Percentiles rank a stretch among this genome's conserved stretches.
These are phyloP conservation scores for Coccyzus lansbergi DNA, from an alignment of 2,797 vertebrate species.

Conservation along the genomic window DNA sequence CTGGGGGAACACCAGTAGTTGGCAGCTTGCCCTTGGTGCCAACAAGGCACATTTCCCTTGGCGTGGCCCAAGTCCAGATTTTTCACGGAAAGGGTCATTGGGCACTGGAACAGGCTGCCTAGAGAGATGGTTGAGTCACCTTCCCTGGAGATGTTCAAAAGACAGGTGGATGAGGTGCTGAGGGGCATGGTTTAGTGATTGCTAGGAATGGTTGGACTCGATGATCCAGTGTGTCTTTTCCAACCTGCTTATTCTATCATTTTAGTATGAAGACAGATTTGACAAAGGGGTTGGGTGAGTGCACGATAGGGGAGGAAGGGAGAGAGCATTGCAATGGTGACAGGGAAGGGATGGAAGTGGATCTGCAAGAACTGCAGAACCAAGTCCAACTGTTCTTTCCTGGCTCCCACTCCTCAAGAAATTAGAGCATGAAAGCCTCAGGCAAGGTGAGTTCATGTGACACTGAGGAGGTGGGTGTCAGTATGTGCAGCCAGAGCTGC, in stretches of 20 bases:
- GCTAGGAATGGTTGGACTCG: no score
- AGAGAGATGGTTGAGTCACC: no score
- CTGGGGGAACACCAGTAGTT: neutral
- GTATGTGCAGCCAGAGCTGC: neutral
- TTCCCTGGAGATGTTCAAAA: no score
- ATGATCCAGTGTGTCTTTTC: no score
- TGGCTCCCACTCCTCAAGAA: neutral
- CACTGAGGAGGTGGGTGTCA: neutral
- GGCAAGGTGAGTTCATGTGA: neutral
- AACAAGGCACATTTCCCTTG: neutral
- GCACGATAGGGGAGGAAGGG: neutral
- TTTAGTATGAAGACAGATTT: neutral
- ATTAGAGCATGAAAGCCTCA: neutral
- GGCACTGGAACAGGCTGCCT: no score
- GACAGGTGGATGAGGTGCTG: no score
- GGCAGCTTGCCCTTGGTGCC: neutral
- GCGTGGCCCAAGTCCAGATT: fast-evolving
- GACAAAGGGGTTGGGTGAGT: neutral
- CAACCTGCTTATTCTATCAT: no score
- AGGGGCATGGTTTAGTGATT: no score
- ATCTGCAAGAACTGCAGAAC: neutral
- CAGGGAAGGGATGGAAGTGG: neutral
- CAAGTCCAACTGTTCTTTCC: neutral
- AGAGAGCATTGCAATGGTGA: neutral
- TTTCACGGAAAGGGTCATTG: no score